Percentiles rank a stretch among this genome's conserved stretches.
These are phyloP conservation scores for Megalonaias nervosa DNA, from an alignment of 1,140 invertebrate species.

Conservation along the genomic window DNA sequence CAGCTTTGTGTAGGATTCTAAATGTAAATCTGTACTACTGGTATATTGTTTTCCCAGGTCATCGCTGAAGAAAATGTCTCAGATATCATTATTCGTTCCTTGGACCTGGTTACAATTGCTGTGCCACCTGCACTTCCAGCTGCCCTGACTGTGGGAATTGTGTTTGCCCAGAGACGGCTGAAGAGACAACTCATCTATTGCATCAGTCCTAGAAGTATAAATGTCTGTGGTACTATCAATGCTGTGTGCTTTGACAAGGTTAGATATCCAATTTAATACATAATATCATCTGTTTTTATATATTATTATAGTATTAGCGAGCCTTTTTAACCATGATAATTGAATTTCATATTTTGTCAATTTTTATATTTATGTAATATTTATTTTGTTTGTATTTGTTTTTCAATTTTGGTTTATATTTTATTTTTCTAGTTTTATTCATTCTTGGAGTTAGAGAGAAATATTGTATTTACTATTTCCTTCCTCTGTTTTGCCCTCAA, in stretches of 20 bases:
- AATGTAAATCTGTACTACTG: background rate
- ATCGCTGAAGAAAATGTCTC: conserved; percentile 71
- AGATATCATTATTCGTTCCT: conserved; percentile 81
- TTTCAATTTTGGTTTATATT: too few species aligned
- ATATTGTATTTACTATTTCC: too few species aligned
- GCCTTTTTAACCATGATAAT: too few species aligned
- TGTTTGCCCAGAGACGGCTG: conserved; percentile 86
- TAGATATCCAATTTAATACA: conserved; percentile 16
- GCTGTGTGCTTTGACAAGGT: conserved; percentile 98
- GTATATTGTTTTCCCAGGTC: conserved; percentile 68
- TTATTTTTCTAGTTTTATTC: too few species aligned
- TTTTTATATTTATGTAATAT: too few species aligned
- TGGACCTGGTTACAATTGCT: conserved; percentile 96
- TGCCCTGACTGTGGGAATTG: conserved; percentile 93
- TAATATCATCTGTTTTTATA: too few species aligned
- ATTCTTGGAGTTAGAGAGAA: too few species aligned
- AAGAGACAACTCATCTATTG: conserved; percentile 89
- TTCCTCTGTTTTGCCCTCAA: too few species aligned
- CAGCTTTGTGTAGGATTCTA: too few species aligned
- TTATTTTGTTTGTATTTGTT: too few species aligned
- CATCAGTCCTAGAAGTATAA: conserved; percentile 91
- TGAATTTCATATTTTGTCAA: too few species aligned
- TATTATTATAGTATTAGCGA: too few species aligned
- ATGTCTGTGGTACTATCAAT: conserved; percentile 93
- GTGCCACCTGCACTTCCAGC: conserved; percentile 95